phyloP scores from a whole-genome alignment of 2,888 invertebrate species.

The Galerucella pusilla region DNA sequence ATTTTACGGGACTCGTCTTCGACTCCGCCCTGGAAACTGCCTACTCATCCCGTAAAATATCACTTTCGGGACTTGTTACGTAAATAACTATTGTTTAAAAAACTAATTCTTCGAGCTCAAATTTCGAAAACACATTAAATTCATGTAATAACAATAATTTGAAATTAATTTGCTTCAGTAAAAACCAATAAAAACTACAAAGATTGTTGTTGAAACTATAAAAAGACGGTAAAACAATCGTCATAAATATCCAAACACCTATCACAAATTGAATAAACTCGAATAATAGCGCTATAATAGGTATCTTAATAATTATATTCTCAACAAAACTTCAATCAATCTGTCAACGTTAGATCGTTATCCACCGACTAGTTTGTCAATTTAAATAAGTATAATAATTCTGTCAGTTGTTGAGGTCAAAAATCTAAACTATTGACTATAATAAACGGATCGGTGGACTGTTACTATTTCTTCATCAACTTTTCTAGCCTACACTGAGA shows the following conservation, averaged over 20 bases:
- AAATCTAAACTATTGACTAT: constrained; percentile 33
- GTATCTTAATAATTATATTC: constrained; percentile 18
- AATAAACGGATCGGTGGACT: neutral
- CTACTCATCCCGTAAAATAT: too few relatives aligned
- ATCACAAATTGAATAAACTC: constrained; percentile 8
- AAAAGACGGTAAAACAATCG: neutral
- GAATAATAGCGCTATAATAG: neutral
- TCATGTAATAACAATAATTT: too few relatives aligned
- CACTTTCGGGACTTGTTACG: too few relatives aligned
- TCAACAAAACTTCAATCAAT: constrained; percentile 27
- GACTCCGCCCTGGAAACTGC: too few relatives aligned
- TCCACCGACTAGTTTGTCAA: constrained; percentile 29
- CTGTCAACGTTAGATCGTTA: constrained; percentile 26
- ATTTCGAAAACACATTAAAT: too few relatives aligned
- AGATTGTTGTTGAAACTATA: too few relatives aligned
- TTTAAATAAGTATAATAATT: constrained; percentile 39
- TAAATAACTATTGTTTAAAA: too few relatives aligned
- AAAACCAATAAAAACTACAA: too few relatives aligned
- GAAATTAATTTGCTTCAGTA: too few relatives aligned
- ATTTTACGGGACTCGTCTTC: too few relatives aligned
- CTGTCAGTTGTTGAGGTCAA: constrained; percentile 39
- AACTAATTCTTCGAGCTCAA: too few relatives aligned
- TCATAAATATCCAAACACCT: constrained; percentile 6
- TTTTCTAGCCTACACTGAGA: neutral
- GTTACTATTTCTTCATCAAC: constrained; percentile 1